These are phyloP conservation scores for Ficedula albicollis DNA, from an alignment of 2,797 vertebrate species.

Conservation along the genomic window DNA sequence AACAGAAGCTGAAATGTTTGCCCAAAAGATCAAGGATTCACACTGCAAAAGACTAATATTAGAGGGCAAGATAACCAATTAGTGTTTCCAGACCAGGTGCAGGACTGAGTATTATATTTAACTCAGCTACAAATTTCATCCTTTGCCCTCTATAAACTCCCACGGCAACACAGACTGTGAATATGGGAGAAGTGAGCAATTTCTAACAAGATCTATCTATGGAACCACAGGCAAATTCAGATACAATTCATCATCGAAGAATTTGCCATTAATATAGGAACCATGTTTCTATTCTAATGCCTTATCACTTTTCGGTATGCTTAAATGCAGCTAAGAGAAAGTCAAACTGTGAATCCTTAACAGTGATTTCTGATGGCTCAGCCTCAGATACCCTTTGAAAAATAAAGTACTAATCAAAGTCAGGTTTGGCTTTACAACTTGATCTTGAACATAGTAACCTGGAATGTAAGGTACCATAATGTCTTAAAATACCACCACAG, in stretches of 20 bases:
- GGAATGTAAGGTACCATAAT: neutral
- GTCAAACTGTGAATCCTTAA: neutral
- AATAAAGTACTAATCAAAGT: neutral
- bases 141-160: conserved; percentile 28
- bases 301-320: neutral
- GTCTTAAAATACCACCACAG: neutral
- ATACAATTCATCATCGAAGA: neutral
- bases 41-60: conserved; percentile 48
- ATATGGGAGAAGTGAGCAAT: neutral
- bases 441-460: neutral
- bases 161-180: neutral
- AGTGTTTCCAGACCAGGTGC: conserved; percentile 20
- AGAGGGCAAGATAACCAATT: conserved; percentile 51
- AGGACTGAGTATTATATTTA: conserved; percentile 43
- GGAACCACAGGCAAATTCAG: neutral
- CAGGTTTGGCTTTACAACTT: neutral
- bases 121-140: conserved; percentile 34
- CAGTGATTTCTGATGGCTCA: neutral
- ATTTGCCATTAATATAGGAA: neutral
- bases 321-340: neutral
- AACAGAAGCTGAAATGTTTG: conserved; percentile 66
- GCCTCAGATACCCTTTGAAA: neutral
- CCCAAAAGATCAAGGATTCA: conserved; percentile 48
- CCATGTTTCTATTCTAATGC: neutral
- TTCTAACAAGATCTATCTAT: neutral